Evolutionary conservation across 2,888 invertebrate species (phyloP), one percentile per base, ranked within the genome.

Genomic region (Heliconius hortense): DNA sequence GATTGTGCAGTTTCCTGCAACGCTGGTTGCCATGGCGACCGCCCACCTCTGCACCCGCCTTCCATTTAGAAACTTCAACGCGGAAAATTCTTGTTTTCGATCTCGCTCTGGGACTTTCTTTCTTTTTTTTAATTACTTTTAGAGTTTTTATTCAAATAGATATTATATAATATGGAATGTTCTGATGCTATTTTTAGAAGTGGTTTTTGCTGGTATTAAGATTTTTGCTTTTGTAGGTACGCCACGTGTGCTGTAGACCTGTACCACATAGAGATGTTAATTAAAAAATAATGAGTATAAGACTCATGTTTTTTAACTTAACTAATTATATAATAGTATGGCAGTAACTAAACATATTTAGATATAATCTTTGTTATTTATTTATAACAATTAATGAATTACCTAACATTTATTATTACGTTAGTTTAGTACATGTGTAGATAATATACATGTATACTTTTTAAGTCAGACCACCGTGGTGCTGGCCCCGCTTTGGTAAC

Each of bases 1-100:
- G 94, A 94, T 93, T 94, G 90, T 92, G 93, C 93, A 93, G 94
- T 91, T 92, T 93, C 94, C 93, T 93, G 93, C 93, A 93, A 89
- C 93, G 85, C 79, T 77, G 86, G 92, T 92, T 84, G 88, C 88
- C 88, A 87, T 88, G 87, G 83, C 89, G 84, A 92, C 92, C 89
- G 87, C 87, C 90, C 89, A 87, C 91, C 88, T 84, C 76, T 69
- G 71, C 71, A 87, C 83, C 86, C 86, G 87, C 84, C 83, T 80
- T 84, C 85, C 87, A 88, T 86, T 88, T 88, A 86, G 85, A 85
- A 88, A 87, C 84, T 87, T 86, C 84, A 85, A 85, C 85, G 82
- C 78, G 79, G 86, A 86, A 82, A 81, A 75, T 78, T 81, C 70
- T 70, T 70, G 70, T 75, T 75, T 75, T 70, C 70, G 70, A 75